Conservation (phyloP, 2,888 invertebrate species). For the Aphrophora alni region DNA sequence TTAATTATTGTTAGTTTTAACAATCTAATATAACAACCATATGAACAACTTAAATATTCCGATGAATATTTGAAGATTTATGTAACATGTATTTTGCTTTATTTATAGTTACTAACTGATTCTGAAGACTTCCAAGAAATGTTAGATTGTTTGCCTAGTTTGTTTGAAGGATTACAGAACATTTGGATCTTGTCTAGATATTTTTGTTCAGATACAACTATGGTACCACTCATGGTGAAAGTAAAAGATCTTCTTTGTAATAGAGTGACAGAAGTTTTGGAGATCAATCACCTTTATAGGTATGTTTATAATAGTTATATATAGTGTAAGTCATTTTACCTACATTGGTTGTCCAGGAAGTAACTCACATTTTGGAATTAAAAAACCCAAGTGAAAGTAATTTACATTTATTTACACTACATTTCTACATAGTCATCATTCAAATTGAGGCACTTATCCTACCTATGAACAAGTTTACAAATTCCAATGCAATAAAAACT, state of each 20-base stretch:
- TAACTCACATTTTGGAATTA: too few species aligned
- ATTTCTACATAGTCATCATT: too few species aligned
- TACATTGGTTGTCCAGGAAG: background rate
- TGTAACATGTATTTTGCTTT: too few species aligned
- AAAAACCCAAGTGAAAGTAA: too few species aligned
- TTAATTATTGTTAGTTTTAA: too few species aligned
- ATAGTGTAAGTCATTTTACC: background rate
- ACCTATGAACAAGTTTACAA: too few species aligned
- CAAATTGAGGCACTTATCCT: too few species aligned
- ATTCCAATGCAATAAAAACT: too few species aligned
- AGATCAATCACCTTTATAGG: slow-evolving; percentile 78
- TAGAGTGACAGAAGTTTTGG: slow-evolving; percentile 74
- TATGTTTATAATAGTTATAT: slow-evolving; percentile 57
- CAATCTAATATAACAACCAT: too few species aligned
- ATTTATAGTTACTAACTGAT: slow-evolving; percentile 55
- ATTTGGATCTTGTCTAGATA: slow-evolving; percentile 91
- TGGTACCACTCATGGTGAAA: slow-evolving; percentile 82
- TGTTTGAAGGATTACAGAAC: slow-evolving; percentile 86
- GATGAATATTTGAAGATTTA: too few species aligned
- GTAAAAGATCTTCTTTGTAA: slow-evolving; percentile 84
- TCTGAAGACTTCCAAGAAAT: slow-evolving; percentile 70
- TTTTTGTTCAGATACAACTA: slow-evolving; percentile 83
- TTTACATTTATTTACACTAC: too few species aligned
- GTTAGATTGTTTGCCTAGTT: slow-evolving; percentile 73
- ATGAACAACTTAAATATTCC: too few species aligned